Base-by-base conservation (phyloP, 1,140 invertebrate genomes). In the Cotesia typhae region DNA sequence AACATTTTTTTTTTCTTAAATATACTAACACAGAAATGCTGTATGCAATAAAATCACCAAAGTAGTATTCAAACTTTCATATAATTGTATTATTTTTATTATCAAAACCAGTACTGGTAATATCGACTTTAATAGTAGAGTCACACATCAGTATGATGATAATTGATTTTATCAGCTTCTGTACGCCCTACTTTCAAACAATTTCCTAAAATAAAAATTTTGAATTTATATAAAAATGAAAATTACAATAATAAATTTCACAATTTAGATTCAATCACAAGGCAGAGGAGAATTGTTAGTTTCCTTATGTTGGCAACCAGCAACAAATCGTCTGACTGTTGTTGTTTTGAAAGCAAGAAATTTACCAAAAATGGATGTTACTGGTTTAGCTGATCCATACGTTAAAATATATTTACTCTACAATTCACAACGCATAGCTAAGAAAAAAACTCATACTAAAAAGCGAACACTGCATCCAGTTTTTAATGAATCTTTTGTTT, bases 371-470 rank as follows among this genome's bases (percentile, higher is more conserved):
- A 97, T 98, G 95, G 95, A 98, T 82, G 94, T 97, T 47, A 97
- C 95, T 60, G 96, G 96, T 69, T 88, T 97, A n/a, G 95, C 95
- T 88, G 98, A 95, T 88, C 94, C 94, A 57, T 92, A 95, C 82
- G 97, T 99, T 3, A 99, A 99, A 85, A 96, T 99, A 81, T 99
- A 99, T 87, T 89, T 99, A 76, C 88, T 98, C 5, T 96, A 95
- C 85, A 98, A 99, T 85, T 95, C 95, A n/a, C 96, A 99, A 84
- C 91, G 97, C 71, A 96, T 99, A 76, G 95, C 96, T 55, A 99
- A 99, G 89, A 99, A 99, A 90, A 99, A 99, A 89, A 99, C 98
- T 0, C 97, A 98, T 82, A 96, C 99, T 35, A 99, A 99, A 89
- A 99, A 98, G 84, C 91, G 96, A 41, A 99, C 98, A 3, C 88